These are phyloP conservation scores for Neotoma lepida DNA, from an alignment of 2,113 vertebrate species.

Conservation along the genomic window DNA sequence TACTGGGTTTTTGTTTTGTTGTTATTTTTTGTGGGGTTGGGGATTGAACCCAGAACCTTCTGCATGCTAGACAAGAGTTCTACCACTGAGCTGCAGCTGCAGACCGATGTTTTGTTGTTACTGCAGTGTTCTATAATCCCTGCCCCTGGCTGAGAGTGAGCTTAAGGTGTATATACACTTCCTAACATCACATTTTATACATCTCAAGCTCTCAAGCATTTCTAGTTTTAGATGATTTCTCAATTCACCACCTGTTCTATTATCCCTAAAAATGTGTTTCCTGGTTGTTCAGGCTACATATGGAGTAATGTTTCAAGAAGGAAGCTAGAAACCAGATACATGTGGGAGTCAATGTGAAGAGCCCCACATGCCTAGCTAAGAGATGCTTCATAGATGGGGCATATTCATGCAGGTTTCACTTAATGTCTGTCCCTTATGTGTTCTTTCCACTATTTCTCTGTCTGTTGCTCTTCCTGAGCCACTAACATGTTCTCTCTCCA, in stretches of 20 bases:
- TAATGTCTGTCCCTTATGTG: not conserved
- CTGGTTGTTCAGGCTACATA: not conserved
- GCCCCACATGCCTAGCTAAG: not conserved
- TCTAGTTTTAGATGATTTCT: not conserved
- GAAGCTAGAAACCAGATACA: not conserved
- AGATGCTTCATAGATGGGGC: not conserved
- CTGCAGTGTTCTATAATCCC: not conserved
- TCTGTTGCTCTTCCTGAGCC: not conserved
- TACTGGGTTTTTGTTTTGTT: not conserved
- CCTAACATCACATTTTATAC: not conserved
- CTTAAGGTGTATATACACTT: not conserved
- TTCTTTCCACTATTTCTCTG: not conserved
- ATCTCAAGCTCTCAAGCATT: not conserved
- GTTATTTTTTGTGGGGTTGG: not conserved
- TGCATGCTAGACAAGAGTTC: not conserved
- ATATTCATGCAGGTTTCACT: not conserved
- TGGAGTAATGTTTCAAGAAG: not conserved
- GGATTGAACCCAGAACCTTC: not conserved
- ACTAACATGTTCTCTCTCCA: not conserved
- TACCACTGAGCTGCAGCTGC: not conserved
- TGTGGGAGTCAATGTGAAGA: not conserved
- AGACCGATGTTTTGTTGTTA: not conserved
- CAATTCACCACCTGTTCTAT: not conserved
- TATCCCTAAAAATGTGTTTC: not conserved
- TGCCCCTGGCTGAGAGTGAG: not conserved